phyloP scores from a whole-genome alignment of 2,797 vertebrate genomes.

The Phylloscopus collybita region DNA sequence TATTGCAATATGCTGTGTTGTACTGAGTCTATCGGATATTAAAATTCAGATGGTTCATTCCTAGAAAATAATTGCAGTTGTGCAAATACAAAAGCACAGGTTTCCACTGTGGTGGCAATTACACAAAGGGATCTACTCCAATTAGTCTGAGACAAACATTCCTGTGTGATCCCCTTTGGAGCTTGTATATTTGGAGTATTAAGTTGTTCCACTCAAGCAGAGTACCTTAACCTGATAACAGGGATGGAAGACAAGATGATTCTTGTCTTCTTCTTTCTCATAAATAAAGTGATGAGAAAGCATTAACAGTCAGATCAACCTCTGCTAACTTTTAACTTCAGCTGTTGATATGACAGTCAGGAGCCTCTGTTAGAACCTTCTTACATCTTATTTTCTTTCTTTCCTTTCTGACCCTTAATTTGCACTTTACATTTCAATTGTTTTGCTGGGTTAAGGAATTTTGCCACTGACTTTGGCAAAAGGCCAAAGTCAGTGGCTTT shows the following conservation, averaged over 20 bases:
- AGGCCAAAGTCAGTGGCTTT: neutral
- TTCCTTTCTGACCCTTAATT: neutral
- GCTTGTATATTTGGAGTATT: neutral
- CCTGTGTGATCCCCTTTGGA: neutral
- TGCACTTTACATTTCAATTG: neutral
- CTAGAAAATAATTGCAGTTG: slow-evolving; percentile 24
- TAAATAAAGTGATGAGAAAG: neutral
- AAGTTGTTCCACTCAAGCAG: neutral
- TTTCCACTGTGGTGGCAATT: neutral
- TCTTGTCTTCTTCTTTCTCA: neutral
- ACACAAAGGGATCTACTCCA: slow-evolving; percentile 1
- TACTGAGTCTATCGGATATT: neutral
- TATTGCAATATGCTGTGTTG: slow-evolving; percentile 24
- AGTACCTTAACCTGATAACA: neutral
- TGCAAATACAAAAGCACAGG: neutral
- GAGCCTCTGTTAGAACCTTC: neutral
- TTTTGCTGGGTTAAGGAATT: neutral
- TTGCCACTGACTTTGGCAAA: neutral
- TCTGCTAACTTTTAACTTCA: neutral
- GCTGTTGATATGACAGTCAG: neutral
- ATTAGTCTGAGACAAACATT: neutral
- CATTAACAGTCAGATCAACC: neutral
- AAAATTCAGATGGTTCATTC: neutral
- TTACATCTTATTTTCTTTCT: neutral
- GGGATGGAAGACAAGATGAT: neutral